These are phyloP conservation scores for Oenanthe oenanthe DNA, from an alignment of 2,113 vertebrate genomes.

Conservation along the genomic window DNA sequence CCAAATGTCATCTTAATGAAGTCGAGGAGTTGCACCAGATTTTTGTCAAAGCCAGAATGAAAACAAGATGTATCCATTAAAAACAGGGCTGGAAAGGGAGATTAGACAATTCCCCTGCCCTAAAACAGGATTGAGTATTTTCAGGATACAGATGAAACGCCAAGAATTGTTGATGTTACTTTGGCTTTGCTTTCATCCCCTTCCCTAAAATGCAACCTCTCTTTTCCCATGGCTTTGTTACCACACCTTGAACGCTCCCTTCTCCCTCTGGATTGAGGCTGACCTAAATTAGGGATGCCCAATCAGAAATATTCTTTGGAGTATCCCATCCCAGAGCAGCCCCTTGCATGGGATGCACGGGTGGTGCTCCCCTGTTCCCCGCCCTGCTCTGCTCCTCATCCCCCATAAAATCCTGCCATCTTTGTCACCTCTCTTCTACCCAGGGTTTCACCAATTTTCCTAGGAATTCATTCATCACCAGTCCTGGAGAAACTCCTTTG, in stretches of 20 bases:
- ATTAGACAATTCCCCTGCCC: neutral
- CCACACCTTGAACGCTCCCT: fast-evolving
- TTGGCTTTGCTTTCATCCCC: neutral
- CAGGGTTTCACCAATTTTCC: neutral
- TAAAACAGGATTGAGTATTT: neutral
- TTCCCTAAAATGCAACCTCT: neutral
- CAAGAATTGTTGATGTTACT: neutral
- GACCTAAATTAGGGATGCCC: neutral
- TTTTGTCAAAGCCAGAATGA: conserved; percentile 8
- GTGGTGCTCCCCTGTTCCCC: neutral
- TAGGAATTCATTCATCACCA: neutral
- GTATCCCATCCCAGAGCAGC: neutral
- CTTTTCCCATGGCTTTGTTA: neutral
- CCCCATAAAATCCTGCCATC: neutral
- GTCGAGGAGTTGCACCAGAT: neutral
- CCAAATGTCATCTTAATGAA: conserved; percentile 22
- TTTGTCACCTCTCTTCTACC: neutral
- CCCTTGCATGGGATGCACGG: fast-evolving
- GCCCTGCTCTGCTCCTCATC: neutral
- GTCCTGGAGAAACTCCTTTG: neutral
- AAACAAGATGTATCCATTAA: neutral
- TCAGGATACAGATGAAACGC: neutral
- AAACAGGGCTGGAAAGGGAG: neutral
- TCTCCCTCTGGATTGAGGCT: neutral
- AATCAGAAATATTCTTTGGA: neutral